These are phyloP conservation scores for Heliopora coerulea DNA, from an alignment of 92 coral and sea anemone species.

Conservation along the genomic window DNA sequence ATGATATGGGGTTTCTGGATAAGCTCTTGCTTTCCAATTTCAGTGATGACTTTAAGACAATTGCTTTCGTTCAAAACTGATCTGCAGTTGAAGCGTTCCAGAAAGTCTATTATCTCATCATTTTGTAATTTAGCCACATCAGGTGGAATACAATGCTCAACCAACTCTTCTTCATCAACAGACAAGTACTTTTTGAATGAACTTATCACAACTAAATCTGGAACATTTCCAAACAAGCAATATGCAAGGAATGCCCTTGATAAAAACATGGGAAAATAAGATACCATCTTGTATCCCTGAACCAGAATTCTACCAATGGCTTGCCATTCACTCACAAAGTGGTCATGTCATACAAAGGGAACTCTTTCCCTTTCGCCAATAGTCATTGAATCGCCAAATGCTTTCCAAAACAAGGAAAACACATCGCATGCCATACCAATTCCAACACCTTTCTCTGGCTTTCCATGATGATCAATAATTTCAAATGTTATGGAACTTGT, in stretches of 20 bases:
- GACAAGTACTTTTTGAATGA: constrained; percentile 43
- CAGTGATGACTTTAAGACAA: not conserved
- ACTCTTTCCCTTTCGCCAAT: constrained; percentile 54
- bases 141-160: not conserved
- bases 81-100: constrained; percentile 55
- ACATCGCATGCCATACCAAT: constrained; percentile 45
- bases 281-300: constrained; percentile 40
- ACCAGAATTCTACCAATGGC: constrained; percentile 44
- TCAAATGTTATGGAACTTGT: constrained; percentile 10
- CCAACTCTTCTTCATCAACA: constrained; percentile 29
- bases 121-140: constrained; percentile 10
- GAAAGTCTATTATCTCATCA: constrained; percentile 48
- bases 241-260: constrained; percentile 44
- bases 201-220: constrained; percentile 20
- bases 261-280: constrained; percentile 44
- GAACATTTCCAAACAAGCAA: constrained; percentile 47
- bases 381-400: constrained; percentile 56
- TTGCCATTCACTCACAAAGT: constrained; percentile 44
- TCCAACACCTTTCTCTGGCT: constrained; percentile 28
- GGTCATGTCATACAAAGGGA: constrained; percentile 25
- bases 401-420: constrained; percentile 51
- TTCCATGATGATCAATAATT: constrained; percentile 49
- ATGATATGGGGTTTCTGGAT: constrained; percentile 39
- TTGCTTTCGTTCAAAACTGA: constrained; percentile 28
- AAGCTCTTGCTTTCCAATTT: constrained; percentile 40